These are phyloP conservation scores for Neosilurus hyrtlii DNA, from an alignment of 2,797 vertebrate genomes.

Conservation along the genomic window DNA sequence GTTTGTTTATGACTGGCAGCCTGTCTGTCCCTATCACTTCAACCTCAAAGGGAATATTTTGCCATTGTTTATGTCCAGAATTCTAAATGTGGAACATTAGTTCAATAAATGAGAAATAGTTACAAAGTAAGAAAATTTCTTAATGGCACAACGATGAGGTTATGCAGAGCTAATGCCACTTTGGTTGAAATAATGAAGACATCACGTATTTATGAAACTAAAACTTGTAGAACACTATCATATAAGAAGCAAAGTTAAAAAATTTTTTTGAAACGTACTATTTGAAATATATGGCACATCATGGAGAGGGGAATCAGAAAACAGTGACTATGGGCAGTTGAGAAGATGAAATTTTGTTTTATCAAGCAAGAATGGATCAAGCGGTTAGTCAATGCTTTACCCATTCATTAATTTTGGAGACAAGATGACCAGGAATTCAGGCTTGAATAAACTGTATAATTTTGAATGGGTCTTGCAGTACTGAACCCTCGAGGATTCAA, in stretches of 20 bases:
- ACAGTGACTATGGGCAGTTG: too few relatives aligned
- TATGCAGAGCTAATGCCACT: slow-evolving; percentile 1
- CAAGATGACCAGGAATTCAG: too few relatives aligned
- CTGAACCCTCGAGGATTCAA: too few relatives aligned
- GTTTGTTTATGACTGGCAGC: slow-evolving; percentile 44
- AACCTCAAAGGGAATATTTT: slow-evolving; percentile 47
- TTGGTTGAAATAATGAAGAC: slow-evolving; percentile 10
- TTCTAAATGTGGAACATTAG: neutral
- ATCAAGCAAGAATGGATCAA: too few relatives aligned
- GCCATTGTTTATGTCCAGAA: slow-evolving; percentile 40
- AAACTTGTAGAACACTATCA: neutral
- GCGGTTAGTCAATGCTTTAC: too few relatives aligned
- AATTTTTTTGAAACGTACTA: too few relatives aligned
- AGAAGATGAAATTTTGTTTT: too few relatives aligned
- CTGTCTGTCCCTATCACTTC: slow-evolving; percentile 26
- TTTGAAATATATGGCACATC: too few relatives aligned
- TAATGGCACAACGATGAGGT: neutral
- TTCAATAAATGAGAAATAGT: neutral
- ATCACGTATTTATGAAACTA: neutral
- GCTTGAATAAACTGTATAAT: too few relatives aligned
- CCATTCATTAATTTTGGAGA: too few relatives aligned
- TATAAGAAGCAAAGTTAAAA: neutral
- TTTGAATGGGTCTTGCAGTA: too few relatives aligned
- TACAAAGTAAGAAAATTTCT: slow-evolving; percentile 15
- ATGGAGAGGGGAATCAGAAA: too few relatives aligned